phyloP scores from a whole-genome alignment of 2,113 vertebrate genomes.

The Coryphaenoides rupestris region DNA sequence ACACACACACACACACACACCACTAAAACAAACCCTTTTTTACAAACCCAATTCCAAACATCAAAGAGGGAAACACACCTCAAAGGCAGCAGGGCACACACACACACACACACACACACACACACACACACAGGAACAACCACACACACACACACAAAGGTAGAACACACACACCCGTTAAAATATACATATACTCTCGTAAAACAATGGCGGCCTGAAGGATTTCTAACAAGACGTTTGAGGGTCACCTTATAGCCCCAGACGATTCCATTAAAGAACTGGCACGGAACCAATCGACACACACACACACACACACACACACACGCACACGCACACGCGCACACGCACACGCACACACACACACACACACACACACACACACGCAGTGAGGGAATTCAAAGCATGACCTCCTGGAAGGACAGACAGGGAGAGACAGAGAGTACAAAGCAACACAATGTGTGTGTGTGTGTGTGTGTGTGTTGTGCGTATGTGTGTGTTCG shows the following conservation, averaged over 20 bases:
- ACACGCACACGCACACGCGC: too few relatives aligned
- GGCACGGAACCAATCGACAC: too few relatives aligned
- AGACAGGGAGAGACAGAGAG: too few relatives aligned
- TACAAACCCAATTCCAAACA: constrained; percentile 60
- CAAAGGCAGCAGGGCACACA: constrained; percentile 46
- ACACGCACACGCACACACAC: too few relatives aligned
- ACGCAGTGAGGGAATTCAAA: too few relatives aligned
- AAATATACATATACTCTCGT: not conserved
- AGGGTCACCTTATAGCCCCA: not conserved
- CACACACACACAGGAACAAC: not conserved
- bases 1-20: constrained; percentile 34
- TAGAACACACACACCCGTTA: not conserved
- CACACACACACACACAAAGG: not conserved
- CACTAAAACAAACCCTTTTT: constrained; percentile 53
- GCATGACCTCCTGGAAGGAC: too few relatives aligned
- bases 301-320: not conserved
- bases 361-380: not conserved
- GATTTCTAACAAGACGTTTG: not conserved
- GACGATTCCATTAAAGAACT: not conserved
- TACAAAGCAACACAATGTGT: constrained; percentile 6
- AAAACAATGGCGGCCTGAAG: not conserved
- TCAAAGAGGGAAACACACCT: constrained; percentile 64
- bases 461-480: constrained; percentile 2
- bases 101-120: not conserved
- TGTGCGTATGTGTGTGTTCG: too few relatives aligned